Percentiles rank a stretch among this genome's conserved stretches.
Conservation (phyloP, 1,140 invertebrate genomes). For the Augochlora pura region DNA sequence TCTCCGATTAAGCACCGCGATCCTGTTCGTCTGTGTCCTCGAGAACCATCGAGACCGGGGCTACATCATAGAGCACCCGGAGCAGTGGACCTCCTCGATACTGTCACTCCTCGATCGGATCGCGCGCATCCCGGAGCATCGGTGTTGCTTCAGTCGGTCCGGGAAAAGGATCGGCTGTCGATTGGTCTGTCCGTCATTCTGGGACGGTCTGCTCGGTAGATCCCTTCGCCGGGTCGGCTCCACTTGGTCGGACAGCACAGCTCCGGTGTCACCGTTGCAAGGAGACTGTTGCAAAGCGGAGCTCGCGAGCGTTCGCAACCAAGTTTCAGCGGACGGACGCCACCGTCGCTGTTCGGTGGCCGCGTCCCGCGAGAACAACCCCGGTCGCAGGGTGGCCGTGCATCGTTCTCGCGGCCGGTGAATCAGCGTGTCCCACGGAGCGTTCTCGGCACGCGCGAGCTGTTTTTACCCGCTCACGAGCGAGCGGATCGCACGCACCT, state of each 20-base stretch:
- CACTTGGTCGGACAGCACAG: too few species aligned
- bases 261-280: too few species aligned
- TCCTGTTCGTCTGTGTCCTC: constrained; percentile 24
- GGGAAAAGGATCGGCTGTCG: too few species aligned
- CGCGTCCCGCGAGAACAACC: too few species aligned
- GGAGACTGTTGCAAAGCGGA: too few species aligned
- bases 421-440: not conserved
- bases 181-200: too few species aligned
- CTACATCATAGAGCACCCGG: constrained; percentile 45
- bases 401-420: not conserved
- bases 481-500: not conserved
- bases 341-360: too few species aligned
- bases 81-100: not conserved
- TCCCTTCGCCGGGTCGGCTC: too few species aligned
- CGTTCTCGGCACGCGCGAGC: constrained; percentile 36
- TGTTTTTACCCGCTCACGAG: constrained; percentile 32
- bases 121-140: not conserved
- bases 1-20: constrained; percentile 1
- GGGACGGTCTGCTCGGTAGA: too few species aligned
- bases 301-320: too few species aligned
- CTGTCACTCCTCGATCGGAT: not conserved
- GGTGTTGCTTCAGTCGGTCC: too few species aligned
- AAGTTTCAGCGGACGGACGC: too few species aligned
- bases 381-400: not conserved
- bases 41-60: constrained; percentile 13